Conservation (phyloP, 2,888 invertebrate genomes). For the Patella depressa region DNA sequence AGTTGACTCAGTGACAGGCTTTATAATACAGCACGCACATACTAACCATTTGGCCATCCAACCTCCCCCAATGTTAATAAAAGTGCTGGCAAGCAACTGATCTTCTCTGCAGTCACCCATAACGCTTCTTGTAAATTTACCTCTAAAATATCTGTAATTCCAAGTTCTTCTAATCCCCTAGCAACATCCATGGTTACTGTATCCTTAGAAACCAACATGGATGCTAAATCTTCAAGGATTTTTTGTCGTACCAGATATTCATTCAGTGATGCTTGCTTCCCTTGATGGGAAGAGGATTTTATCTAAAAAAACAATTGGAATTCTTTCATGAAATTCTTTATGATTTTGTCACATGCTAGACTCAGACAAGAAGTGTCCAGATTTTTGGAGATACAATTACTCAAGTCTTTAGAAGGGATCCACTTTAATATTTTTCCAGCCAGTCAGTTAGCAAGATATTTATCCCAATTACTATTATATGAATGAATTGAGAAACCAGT, state of each 20-base stretch:
- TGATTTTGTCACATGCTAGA: too few relatives aligned
- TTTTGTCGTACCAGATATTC: conserved; percentile 39
- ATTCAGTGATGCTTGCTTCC: conserved; percentile 31
- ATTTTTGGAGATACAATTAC: too few relatives aligned
- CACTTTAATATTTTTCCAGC: too few relatives aligned
- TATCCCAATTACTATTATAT: too few relatives aligned
- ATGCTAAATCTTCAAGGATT: conserved; percentile 54
- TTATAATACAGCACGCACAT: too few relatives aligned
- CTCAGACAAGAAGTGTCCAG: too few relatives aligned
- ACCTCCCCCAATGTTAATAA: too few relatives aligned
- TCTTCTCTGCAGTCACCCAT: background rate
- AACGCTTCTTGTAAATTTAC: background rate
- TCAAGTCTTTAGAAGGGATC: too few relatives aligned
- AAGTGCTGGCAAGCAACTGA: background rate
- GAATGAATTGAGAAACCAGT: too few relatives aligned
- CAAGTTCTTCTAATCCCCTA: conserved; percentile 34
- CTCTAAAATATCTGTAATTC: conserved; percentile 19
- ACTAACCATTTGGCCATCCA: background rate
- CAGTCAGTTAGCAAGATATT: too few relatives aligned
- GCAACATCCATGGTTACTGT: conserved; percentile 54
- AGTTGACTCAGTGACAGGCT: too few relatives aligned
- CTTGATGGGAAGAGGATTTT: conserved; percentile 24
- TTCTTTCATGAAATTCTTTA: too few relatives aligned
- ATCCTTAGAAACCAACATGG: conserved; percentile 49
- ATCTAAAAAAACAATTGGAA: conserved; percentile 23